These are phyloP conservation scores for Nomada flava DNA, from an alignment of 2,888 invertebrate species.

Conservation along the genomic window DNA sequence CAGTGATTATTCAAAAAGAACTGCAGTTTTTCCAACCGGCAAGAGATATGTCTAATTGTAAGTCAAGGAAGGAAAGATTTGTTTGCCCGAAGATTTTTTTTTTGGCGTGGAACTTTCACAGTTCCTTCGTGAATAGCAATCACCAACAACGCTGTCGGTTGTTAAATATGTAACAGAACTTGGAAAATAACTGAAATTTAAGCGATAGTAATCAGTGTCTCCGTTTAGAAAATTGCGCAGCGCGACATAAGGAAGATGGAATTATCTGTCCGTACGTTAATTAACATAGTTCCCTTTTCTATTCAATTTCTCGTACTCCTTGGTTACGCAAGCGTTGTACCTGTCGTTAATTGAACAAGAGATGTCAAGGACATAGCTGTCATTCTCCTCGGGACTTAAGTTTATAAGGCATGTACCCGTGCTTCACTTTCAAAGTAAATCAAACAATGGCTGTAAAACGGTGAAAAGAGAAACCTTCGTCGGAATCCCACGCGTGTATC, in stretches of 20 bases:
- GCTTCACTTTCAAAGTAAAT: constrained; percentile 29
- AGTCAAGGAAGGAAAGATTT: background rate
- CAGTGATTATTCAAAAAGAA: background rate
- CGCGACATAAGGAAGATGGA: background rate
- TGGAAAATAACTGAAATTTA: background rate
- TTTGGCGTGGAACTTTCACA: background rate
- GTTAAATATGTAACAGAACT: constrained; percentile 8
- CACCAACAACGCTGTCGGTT: background rate
- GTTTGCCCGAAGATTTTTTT: background rate
- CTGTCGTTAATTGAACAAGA: constrained; percentile 8
- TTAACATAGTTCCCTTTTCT: background rate
- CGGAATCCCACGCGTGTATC: constrained; percentile 77
- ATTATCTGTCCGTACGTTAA: background rate
- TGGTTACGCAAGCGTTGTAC: constrained; percentile 11
- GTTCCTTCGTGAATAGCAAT: background rate
- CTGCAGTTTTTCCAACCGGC: background rate
- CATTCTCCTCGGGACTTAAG: background rate
- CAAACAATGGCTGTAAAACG: constrained; percentile 39
- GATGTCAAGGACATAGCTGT: constrained; percentile 45
- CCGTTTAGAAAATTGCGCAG: no score
- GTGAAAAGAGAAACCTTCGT: constrained; percentile 70
- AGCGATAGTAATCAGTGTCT: background rate
- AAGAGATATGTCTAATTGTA: background rate
- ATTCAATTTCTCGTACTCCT: background rate
- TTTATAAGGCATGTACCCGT: constrained; percentile 4